Evolutionary conservation across 1,140 invertebrate species (phyloP), one percentile per base, ranked within the genome.

Genomic region (Nephotettix cincticeps): DNA sequence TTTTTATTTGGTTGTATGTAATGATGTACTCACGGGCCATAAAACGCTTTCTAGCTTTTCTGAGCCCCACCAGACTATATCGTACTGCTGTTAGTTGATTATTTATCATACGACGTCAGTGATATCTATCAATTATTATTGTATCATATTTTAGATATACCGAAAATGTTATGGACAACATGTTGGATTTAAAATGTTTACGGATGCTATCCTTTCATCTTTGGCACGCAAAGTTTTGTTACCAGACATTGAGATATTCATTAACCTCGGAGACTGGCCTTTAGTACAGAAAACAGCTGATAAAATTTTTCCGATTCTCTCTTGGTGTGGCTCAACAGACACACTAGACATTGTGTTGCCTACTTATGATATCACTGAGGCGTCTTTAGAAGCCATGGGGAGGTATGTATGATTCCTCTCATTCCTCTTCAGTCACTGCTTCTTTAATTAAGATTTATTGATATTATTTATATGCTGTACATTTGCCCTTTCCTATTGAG

Each of bases 191-290:
- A 95, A 95, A 80, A 96, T 96, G 87, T 99, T 99, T 83, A 89
- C 93, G 80, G 96, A 99, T 84, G 88, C 89, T 63, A 92, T 96
- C 72, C 83, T 99, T 21, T 79, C 95, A 28, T 96, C 94, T 0
- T 77, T 99, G 17, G 80, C 88, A 13, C 83, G 94, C 73, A 96
- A 96, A 87, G 89, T 92, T n/a, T 73, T 81, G 23, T 79, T 99
- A 54, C 94, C 96, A 14, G 91, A 99, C 83, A 81, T 94, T 69
- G 95, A 98, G 81, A 90, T 99, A 76, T 90, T 97, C 75, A 86
- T 94, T 29, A 99, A 99, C 84, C 84, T 99, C 17, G 96, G 96
- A 19, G 96, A 99, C 82, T 99, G 96, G 95, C 96, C 97, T 13
- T 81, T 99, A 14, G 85, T 88, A 0, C 81, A 84, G 47, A 85